Base-by-base conservation (phyloP, 1,140 invertebrate genomes). In the Zophobas atratus region DNA sequence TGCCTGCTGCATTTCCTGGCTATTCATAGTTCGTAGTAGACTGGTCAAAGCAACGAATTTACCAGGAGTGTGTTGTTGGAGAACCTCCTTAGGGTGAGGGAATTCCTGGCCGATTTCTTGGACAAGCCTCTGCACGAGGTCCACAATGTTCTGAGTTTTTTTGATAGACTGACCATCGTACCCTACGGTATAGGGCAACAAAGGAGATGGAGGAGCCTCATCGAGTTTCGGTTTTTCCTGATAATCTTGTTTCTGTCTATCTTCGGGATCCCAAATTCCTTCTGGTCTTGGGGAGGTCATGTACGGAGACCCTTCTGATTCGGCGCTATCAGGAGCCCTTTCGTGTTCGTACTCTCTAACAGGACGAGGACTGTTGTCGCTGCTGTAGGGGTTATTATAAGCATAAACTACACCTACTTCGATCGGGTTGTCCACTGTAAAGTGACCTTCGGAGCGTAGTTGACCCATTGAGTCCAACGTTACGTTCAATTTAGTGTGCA, bases 1-100 rank as follows among this genome's bases (percentile, higher is more conserved):
- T 56, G 80, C 76, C 75, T 84, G 63, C 67, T 84, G 81, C 1
- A 88, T 76, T 39, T 84, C 82, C 39, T 91, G 86, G 8, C 82
- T 83, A 83, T 86, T 90, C 91, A 93, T 91, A 1, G 87, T 88
- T 5, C 91, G 87, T 49, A 92, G 84, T 5, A 93, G 71, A 4
- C 86, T 84, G 20, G 87, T 86, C 8, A 94, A 81, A 34, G 91
- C 89, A 48, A 87, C 89, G 85, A 90, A 93, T 82, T 92, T 93
- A n/a, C 89, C 88, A 0, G 93, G 82, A 39, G 90, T 90, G 20
- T 90, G 86, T 51, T 88, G 77, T 77, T 88, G 87, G 0, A 88
- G 87, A 78, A 91, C 90, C 20, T 88, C 85, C 79, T 88, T 89
- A 0, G 89, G 88, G 49, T 89, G 85, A 76, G 91, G 87, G 3